A percentile compares a stretch with the other conserved stretches of the same genome.
Conservation (phyloP, 2,797 vertebrate species). For the Rhinella marina region DNA sequence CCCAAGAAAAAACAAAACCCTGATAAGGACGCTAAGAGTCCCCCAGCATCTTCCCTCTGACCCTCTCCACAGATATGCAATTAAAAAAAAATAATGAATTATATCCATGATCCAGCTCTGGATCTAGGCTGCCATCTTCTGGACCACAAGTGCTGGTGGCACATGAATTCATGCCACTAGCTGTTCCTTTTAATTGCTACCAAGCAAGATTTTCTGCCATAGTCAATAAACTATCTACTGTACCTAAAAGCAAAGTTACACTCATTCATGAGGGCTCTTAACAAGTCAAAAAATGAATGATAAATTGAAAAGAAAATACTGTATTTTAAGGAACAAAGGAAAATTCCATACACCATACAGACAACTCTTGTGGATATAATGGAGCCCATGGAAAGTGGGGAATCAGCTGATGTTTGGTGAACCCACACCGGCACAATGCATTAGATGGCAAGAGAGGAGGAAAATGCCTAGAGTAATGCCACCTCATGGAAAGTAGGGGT, state of each 20-base stretch:
- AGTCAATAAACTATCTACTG: not conserved
- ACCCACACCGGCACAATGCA: not conserved
- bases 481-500: no score
- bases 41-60: not conserved
- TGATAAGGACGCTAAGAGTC: no score
- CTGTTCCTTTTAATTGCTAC: not conserved
- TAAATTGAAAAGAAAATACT: no score
- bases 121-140: not conserved
- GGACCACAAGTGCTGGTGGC: not conserved
- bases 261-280: not conserved
- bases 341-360: not conserved
- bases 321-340: no score
- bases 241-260: no score
- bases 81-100: not conserved
- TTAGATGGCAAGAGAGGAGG: not conserved
- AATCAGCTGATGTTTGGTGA: not conserved
- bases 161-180: not conserved
- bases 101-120: not conserved
- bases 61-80: not conserved
- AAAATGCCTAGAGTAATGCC: not conserved
- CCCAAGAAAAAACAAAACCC: no score
- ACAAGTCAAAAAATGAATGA: not conserved
- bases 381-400: not conserved
- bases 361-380: not conserved
- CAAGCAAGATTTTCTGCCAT: not conserved